Evolutionary conservation across 2,888 invertebrate genomes (phyloP).

Genomic region (Xylophagus ater): DNA sequence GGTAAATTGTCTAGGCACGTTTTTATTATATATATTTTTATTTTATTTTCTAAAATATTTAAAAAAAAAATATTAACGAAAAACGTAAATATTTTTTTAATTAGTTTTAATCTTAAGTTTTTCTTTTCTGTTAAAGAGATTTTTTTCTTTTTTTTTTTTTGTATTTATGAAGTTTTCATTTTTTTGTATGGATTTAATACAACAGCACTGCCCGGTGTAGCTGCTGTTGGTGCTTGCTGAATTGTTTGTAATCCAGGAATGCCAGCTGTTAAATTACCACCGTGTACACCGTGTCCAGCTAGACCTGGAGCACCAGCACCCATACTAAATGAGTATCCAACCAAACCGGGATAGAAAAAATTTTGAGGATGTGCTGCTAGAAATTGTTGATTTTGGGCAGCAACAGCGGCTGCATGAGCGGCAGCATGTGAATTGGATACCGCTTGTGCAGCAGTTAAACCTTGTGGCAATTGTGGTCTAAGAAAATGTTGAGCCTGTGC

Average conservation of each 20-base stretch:
- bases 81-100: too few species aligned
- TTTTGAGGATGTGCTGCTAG: constrained; percentile 3
- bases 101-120: not conserved
- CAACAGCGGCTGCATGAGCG: constrained; percentile 20
- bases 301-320: constrained; percentile 28
- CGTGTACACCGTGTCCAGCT: constrained; percentile 12
- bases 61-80: too few species aligned
- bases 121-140: not conserved
- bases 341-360: constrained; percentile 41
- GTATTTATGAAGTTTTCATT: constrained; percentile 61
- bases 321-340: constrained; percentile 43
- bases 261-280: constrained; percentile 19
- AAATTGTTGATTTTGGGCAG: constrained; percentile 22
- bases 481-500: constrained; percentile 4
- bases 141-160: constrained; percentile 6
- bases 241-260: constrained; percentile 8
- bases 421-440: constrained; percentile 24
- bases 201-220: constrained; percentile 33
- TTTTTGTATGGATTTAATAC: constrained; percentile 79
- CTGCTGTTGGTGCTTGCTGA: constrained; percentile 17
- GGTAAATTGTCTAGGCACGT: too few species aligned
- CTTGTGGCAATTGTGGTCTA: constrained; percentile 3
- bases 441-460: constrained; percentile 17
- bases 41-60: too few species aligned
- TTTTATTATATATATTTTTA: too few species aligned